phyloP scores from a whole-genome alignment of 2,113 vertebrate species.

The Pao palembangensis region DNA sequence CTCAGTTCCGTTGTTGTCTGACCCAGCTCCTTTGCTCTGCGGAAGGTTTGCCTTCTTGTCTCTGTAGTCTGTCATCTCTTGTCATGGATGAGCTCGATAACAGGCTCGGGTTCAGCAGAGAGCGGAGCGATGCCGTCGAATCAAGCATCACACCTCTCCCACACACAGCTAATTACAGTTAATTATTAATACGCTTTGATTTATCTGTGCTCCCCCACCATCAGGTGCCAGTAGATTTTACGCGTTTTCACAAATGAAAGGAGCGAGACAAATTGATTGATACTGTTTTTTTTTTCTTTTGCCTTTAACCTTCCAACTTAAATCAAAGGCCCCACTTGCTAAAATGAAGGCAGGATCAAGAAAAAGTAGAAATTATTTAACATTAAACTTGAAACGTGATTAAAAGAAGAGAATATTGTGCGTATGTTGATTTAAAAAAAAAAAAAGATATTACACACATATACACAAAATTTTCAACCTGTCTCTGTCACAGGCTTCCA shows the following conservation, averaged over 20 bases:
- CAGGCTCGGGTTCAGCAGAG: slow-evolving; percentile 64
- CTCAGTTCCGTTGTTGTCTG: slow-evolving; percentile 31
- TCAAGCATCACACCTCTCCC: slow-evolving; percentile 71
- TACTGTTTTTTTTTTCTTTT: slow-evolving; percentile 53
- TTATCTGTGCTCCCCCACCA: slow-evolving; percentile 61
- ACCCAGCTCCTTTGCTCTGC: slow-evolving; percentile 36
- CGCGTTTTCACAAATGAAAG: slow-evolving; percentile 76
- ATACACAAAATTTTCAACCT: too few species aligned
- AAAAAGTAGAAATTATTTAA: slow-evolving; percentile 18
- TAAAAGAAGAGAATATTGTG: not conserved
- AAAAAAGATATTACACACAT: not conserved
- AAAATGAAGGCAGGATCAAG: slow-evolving; percentile 63
- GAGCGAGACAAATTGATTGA: slow-evolving; percentile 71
- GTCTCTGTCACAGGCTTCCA: too few species aligned
- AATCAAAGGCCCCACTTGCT: slow-evolving; percentile 69
- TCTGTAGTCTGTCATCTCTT: slow-evolving; percentile 60
- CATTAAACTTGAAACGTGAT: slow-evolving; percentile 28
- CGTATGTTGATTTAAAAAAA: not conserved
- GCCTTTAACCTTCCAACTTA: slow-evolving; percentile 54
- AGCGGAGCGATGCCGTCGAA: slow-evolving; percentile 61
- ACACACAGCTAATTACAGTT: slow-evolving; percentile 75
- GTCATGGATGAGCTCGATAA: slow-evolving; percentile 59
- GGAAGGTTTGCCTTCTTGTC: slow-evolving; percentile 62
- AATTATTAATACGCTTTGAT: slow-evolving; percentile 82
- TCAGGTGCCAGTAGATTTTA: slow-evolving; percentile 66